Evolutionary conservation across 1,140 invertebrate genomes (phyloP).

Genomic region (fruit fly (Drosophila melanogaster)): DNA sequence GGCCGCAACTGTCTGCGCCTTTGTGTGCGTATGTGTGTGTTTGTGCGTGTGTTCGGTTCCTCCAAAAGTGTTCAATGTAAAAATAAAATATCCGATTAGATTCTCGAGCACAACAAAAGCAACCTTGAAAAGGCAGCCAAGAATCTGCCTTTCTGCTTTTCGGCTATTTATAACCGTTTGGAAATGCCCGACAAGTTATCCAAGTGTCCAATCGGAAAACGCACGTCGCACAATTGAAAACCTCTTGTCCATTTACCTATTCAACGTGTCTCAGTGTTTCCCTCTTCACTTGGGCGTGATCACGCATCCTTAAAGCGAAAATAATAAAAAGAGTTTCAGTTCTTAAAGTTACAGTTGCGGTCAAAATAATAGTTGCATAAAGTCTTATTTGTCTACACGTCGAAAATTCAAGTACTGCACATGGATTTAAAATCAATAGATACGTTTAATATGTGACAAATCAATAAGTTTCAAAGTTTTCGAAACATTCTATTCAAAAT

Average conservation of each 20-base stretch:
- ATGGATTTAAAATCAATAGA: too few relatives aligned
- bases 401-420: neutral
- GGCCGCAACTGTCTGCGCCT: conserved; percentile 25
- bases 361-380: neutral
- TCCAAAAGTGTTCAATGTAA: conserved; percentile 78
- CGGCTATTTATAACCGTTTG: conserved; percentile 58
- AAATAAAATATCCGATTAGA: conserved; percentile 76
- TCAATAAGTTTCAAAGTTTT: neutral
- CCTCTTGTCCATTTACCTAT: conserved; percentile 56
- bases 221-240: conserved; percentile 60
- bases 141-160: conserved; percentile 35
- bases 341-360: conserved; percentile 7
- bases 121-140: conserved; percentile 75
- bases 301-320: conserved; percentile 19
- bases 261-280: conserved; percentile 32
- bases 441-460: neutral
- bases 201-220: conserved; percentile 67
- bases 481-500: too few relatives aligned
- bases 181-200: conserved; percentile 59
- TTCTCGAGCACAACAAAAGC: conserved; percentile 62
- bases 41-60: conserved; percentile 39
- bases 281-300: conserved; percentile 56
- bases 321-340: conserved; percentile 24
- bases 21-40: conserved; percentile 14
- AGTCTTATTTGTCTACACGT: neutral